These are phyloP conservation scores for Bombus sylvicola DNA, from an alignment of 1,140 invertebrate species.

Conservation along the genomic window DNA sequence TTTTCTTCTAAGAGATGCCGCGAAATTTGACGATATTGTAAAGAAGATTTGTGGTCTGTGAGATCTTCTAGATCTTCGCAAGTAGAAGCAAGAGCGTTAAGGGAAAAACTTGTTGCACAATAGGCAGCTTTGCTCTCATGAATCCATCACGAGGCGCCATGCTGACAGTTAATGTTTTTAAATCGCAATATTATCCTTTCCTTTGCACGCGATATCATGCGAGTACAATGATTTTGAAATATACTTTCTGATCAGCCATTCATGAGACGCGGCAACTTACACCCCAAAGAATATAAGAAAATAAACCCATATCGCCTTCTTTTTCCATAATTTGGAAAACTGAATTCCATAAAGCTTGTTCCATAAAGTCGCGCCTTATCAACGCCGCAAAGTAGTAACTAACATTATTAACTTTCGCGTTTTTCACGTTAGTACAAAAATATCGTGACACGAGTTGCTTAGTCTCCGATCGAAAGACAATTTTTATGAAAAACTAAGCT, in stretches of 20 bases:
- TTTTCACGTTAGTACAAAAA: neutral
- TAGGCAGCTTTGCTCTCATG: neutral
- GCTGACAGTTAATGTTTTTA: conserved; percentile 30
- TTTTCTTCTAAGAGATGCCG: neutral
- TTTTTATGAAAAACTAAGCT: neutral
- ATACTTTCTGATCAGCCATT: conserved; percentile 14
- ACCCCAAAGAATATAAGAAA: neutral
- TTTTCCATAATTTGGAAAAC: neutral
- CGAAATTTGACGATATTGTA: neutral
- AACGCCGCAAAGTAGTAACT: neutral
- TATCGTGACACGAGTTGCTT: neutral
- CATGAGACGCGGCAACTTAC: conserved; percentile 6
- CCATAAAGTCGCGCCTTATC: neutral
- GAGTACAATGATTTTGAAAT: conserved; percentile 10
- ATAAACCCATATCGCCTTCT: neutral
- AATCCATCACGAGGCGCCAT: neutral
- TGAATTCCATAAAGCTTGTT: neutral
- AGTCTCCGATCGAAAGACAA: neutral
- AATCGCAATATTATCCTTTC: conserved; percentile 28
- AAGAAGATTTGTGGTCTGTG: neutral
- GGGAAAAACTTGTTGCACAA: neutral
- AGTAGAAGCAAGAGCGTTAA: neutral
- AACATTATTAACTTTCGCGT: neutral
- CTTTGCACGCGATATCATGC: neutral
- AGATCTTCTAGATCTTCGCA: neutral